phyloP scores from a whole-genome alignment of 2,888 invertebrate genomes.

The Hypercompe scribonia region DNA sequence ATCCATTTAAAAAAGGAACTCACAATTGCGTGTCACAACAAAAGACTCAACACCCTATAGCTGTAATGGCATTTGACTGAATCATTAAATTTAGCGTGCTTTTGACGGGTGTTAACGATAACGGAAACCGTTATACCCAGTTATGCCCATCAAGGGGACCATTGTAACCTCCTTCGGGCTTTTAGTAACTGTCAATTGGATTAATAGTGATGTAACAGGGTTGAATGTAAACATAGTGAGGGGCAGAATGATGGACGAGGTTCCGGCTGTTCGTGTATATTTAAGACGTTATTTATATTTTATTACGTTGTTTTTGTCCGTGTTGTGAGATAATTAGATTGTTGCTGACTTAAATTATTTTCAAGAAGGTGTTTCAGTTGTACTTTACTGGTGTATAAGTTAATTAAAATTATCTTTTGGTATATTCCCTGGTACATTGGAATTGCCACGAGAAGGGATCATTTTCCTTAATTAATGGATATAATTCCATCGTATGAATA shows the following conservation, averaged over 20 bases:
- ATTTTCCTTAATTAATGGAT: not conserved
- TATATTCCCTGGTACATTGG: not conserved
- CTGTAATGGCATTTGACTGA: slow-evolving; percentile 42
- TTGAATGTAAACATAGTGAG: slow-evolving; percentile 40
- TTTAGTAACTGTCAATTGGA: slow-evolving; percentile 55
- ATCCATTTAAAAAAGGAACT: not conserved
- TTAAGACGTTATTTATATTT: slow-evolving; percentile 31
- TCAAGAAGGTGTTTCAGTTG: not conserved
- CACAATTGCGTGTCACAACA: slow-evolving; percentile 26
- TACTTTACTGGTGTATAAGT: not conserved
- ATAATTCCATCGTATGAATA: no score
- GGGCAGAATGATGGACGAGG: slow-evolving; percentile 31
- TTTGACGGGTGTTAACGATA: slow-evolving; percentile 53
- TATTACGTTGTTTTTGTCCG: slow-evolving; percentile 30
- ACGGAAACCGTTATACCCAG: slow-evolving; percentile 50
- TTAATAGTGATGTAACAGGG: slow-evolving; percentile 52
- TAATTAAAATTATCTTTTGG: not conserved
- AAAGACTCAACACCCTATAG: slow-evolving; percentile 41
- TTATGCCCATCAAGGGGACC: slow-evolving; percentile 41
- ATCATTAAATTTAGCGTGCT: slow-evolving; percentile 50
- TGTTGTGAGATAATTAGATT: slow-evolving; percentile 27
- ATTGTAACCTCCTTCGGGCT: slow-evolving; percentile 50
- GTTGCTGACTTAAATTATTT: slow-evolving; percentile 22
- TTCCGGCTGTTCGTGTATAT: slow-evolving; percentile 27
- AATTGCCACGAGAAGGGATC: not conserved